Evolutionary conservation across 2,797 vertebrate genomes (phyloP).

Genomic region (Lacerta agilis): DNA sequence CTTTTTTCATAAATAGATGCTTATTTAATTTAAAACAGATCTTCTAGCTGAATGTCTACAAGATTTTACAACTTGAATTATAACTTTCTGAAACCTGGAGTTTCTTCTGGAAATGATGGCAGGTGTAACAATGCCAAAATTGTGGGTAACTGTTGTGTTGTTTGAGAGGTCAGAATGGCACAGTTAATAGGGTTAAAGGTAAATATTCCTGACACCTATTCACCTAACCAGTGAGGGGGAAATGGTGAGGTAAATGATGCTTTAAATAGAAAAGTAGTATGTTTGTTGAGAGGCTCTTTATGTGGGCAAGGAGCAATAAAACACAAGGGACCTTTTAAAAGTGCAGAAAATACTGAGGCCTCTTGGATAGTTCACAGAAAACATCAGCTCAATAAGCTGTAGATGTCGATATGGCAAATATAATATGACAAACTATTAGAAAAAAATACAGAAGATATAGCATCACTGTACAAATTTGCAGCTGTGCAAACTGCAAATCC

Average conservation of each 20-base stretch:
- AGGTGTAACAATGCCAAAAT: conserved; percentile 1
- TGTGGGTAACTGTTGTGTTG: background rate
- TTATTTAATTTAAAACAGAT: conserved; percentile 19
- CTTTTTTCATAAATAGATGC: background rate
- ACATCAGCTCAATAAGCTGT: conserved; percentile 24
- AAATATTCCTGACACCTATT: conserved; percentile 16
- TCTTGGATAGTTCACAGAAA: conserved; percentile 25
- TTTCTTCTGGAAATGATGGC: conserved; percentile 4
- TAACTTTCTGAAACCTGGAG: background rate
- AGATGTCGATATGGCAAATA: conserved; percentile 27
- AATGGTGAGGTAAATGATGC: conserved; percentile 11
- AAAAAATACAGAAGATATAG: conserved; percentile 5
- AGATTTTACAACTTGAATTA: conserved; percentile 10
- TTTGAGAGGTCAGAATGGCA: conserved; percentile 8
- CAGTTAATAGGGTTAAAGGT: conserved; percentile 12
- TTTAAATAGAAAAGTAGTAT: conserved; percentile 5
- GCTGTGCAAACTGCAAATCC: conserved; percentile 5
- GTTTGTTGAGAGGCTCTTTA: conserved; percentile 1
- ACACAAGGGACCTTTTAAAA: background rate
- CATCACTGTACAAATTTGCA: conserved; percentile 20
- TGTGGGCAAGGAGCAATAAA: conserved; percentile 12
- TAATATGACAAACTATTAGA: conserved; percentile 31
- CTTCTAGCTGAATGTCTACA: background rate
- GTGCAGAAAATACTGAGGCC: background rate
- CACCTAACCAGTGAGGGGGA: background rate